phyloP scores from a whole-genome alignment of 2,888 invertebrate species.

The Hartigia nigra region DNA sequence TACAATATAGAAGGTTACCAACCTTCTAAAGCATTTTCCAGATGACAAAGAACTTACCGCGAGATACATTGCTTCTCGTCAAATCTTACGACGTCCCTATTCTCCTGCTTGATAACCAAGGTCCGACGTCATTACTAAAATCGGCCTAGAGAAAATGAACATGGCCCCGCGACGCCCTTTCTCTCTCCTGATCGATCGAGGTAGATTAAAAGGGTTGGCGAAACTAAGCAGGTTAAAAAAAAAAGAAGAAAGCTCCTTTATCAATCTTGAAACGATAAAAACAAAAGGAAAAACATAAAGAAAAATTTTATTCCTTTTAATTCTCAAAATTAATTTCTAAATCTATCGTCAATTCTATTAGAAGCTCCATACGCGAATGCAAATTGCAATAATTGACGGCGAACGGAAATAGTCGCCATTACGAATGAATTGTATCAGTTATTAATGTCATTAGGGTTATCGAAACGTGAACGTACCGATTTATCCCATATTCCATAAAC shows the following conservation, averaged over 20 bases:
- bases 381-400: background rate
- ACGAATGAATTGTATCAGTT: constrained; percentile 34
- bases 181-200: background rate
- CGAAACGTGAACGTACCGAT: constrained; percentile 11
- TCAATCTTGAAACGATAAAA: too few species aligned
- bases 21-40: background rate
- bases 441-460: constrained; percentile 38
- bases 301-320: too few species aligned
- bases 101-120: constrained; percentile 6
- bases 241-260: background rate
- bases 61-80: background rate
- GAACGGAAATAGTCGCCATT: constrained; percentile 27
- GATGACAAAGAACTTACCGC: background rate
- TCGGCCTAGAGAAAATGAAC: constrained; percentile 1
- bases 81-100: constrained; percentile 2
- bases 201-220: background rate
- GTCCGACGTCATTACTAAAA: background rate
- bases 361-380: background rate
- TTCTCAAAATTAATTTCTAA: too few species aligned
- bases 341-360: background rate
- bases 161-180: background rate
- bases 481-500: background rate
- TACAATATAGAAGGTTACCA: background rate
- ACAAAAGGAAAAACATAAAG: too few species aligned
- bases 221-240: background rate